Evolutionary conservation across 2,888 invertebrate species (phyloP), one percentile per base, ranked within the genome.

Genomic region (Lasiommata megera): DNA sequence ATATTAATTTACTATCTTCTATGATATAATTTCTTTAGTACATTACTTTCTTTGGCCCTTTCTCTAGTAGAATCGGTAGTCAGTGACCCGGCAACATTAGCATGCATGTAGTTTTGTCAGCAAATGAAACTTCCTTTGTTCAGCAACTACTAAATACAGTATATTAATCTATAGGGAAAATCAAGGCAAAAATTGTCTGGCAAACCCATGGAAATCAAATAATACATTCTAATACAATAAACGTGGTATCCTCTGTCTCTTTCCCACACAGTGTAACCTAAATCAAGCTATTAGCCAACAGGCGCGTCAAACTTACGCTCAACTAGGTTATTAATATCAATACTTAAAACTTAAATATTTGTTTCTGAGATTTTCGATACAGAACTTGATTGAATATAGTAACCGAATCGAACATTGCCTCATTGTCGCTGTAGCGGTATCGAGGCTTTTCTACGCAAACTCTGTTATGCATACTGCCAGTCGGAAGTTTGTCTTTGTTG

Each of bases 71-170:
- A 66, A 17, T 46, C n/a, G 31, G 74, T 84, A 87, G 86, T 86
- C 88, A 85, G 80, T 86, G 88, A 88, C 88, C 87, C 84, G 85
- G 86, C 80, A 73, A 77, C 82, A 82, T 87, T 87, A 81, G 80
- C 76, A 77, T 82, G 81, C 76, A 78, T 82, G 82, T 82, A 82
- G 80, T 83, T 73, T 71, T 72, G 65, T 73, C 66, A 67, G 69
- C 74, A 71, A 65, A 69, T 68, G 66, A 72, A 62, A 71, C 73
- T 77, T 80, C 73, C 80, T 84, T 85, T 86, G 82, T 84, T 82
- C 56, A 29, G 48, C 34, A 34, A 17, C 43, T 56, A 50, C 48
- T 52, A 23, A 72, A 70, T 68, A 60, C 5, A 54, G 7, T 11
- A 6, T 41, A 6, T 1, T 47, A 17, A 48, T 48, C 36, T 18